Conservation (phyloP, 2,888 invertebrate species). For the Lasioglossum morio region DNA sequence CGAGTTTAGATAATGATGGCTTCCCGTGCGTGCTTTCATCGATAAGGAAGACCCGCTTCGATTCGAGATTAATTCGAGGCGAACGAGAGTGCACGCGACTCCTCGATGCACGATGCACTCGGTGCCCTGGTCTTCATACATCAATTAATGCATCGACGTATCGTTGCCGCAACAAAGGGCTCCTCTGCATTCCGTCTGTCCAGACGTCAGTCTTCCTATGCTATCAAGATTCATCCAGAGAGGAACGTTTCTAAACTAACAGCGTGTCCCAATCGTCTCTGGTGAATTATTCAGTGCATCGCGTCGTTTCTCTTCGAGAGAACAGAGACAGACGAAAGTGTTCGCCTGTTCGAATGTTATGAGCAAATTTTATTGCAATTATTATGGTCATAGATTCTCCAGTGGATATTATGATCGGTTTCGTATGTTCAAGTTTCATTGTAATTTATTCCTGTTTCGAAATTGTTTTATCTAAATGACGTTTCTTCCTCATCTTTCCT, state of each 20-base stretch:
- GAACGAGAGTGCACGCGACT: conserved; percentile 16
- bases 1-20: conserved; percentile 60
- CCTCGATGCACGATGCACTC: not conserved
- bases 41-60: conserved; percentile 49
- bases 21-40: conserved; percentile 51
- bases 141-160: conserved; percentile 70
- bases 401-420: not conserved
- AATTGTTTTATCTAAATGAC: not conserved
- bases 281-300: not conserved
- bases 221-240: conserved; percentile 60
- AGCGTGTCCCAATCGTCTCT: not conserved
- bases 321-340: not conserved
- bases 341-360: not conserved
- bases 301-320: not conserved
- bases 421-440: not conserved
- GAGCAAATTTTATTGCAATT: not conserved
- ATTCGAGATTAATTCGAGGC: conserved; percentile 54
- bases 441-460: not conserved
- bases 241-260: conserved; percentile 47
- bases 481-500: not conserved
- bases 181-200: conserved; percentile 48
- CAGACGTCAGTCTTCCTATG: conserved; percentile 47
- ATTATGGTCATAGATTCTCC: not conserved
- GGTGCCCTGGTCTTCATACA: conserved; percentile 59
- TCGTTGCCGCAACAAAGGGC: conserved; percentile 51